A percentile compares a stretch with the other conserved stretches of the same genome.
Evolutionary conservation across 2,113 vertebrate genomes (phyloP).

Genomic region (Theristicus caerulescens): DNA sequence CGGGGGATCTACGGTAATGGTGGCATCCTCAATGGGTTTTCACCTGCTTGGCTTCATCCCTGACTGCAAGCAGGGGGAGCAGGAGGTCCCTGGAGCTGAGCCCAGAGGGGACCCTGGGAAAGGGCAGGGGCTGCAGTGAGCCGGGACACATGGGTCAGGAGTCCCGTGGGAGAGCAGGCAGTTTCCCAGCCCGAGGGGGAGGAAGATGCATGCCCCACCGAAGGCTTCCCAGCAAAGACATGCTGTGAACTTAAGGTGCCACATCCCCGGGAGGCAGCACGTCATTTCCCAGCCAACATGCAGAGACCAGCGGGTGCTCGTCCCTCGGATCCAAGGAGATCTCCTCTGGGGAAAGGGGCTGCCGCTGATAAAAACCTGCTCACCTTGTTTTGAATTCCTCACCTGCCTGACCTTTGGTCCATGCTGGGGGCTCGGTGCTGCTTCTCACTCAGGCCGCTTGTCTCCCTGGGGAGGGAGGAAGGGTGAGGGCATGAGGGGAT

Average conservation of each 20-base stretch:
- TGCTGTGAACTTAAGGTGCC: rapidly evolving
- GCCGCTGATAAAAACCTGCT: neutral
- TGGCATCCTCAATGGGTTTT: neutral
- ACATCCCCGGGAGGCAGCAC: rapidly evolving
- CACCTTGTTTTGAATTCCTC: neutral
- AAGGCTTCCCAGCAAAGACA: neutral
- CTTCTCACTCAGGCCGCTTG: rapidly evolving
- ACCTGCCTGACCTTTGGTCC: rapidly evolving
- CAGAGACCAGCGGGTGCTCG: neutral
- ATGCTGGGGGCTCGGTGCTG: rapidly evolving
- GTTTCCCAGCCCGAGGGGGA: neutral
- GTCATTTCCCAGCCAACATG: neutral
- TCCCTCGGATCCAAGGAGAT: neutral
- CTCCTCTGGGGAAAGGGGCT: neutral
- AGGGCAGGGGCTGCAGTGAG: neutral
- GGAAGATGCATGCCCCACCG: rapidly evolving
- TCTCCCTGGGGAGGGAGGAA: neutral
- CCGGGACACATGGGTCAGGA: rapidly evolving
- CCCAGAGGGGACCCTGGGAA: rapidly evolving
- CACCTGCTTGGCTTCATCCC: neutral
- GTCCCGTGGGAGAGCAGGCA: neutral
- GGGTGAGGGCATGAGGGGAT: rapidly evolving
- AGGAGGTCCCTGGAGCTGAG: neutral
- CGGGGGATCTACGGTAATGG: slow-evolving; percentile 76
- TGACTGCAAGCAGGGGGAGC: neutral